These are phyloP conservation scores for Crypturellus tataupa DNA, from an alignment of 2,797 vertebrate species.

Conservation along the genomic window DNA sequence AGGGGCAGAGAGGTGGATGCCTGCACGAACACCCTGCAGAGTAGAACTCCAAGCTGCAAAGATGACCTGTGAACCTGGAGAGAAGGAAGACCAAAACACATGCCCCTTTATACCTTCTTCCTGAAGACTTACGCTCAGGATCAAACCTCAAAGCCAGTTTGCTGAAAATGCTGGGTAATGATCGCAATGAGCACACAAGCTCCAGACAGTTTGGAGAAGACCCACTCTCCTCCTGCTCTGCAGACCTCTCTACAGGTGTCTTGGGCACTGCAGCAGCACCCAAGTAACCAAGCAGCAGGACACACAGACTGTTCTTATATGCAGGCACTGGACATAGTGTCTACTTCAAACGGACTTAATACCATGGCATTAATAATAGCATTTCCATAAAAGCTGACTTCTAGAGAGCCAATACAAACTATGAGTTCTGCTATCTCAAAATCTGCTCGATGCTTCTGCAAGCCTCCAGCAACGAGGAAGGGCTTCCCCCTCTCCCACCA, in stretches of 20 bases:
- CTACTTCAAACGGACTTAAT: neutral
- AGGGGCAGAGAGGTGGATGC: neutral
- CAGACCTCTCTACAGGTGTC: neutral
- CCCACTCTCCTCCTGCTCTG: neutral
- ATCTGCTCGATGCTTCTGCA: slow-evolving; percentile 12
- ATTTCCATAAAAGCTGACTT: neutral
- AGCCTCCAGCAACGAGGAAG: slow-evolving; percentile 49
- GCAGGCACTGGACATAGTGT: fast-evolving
- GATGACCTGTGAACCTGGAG: neutral
- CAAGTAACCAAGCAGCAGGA: neutral
- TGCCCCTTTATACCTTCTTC: neutral
- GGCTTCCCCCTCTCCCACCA: slow-evolving; percentile 60
- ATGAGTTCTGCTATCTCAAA: slow-evolving; percentile 26
- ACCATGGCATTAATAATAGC: neutral
- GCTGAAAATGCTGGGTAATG: neutral
- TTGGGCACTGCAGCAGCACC: neutral
- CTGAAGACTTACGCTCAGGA: neutral
- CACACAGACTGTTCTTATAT: fast-evolving
- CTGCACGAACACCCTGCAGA: neutral
- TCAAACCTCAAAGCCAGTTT: neutral
- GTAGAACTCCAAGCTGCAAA: neutral
- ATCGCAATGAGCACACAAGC: neutral
- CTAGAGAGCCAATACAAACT: neutral
- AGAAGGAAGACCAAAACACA: neutral
- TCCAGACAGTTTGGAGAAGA: neutral